Evolutionary conservation across 2,113 vertebrate species (phyloP).

Genomic region (Laticauda colubrina): DNA sequence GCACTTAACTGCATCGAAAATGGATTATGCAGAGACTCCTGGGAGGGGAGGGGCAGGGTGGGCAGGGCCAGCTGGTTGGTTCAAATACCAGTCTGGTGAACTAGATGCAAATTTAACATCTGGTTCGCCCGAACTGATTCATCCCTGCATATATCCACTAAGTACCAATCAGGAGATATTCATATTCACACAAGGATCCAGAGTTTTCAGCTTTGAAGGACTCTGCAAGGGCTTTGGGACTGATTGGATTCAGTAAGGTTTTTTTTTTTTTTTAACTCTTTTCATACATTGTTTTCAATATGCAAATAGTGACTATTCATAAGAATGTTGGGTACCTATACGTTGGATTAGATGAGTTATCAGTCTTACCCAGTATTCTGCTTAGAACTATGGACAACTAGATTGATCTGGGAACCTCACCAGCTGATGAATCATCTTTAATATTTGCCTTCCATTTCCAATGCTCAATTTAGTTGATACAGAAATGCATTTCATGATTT

Average conservation of each 20-base stretch:
- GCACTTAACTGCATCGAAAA: too few species aligned
- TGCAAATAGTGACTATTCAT: background rate
- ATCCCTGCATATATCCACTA: constrained; percentile 41
- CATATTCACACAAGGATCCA: constrained; percentile 4
- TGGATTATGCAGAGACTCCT: too few species aligned
- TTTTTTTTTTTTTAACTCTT: constrained; percentile 16
- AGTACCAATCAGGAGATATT: constrained; percentile 18
- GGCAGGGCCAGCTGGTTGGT: too few species aligned
- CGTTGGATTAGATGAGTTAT: background rate
- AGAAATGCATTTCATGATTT: background rate
- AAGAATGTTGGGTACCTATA: background rate
- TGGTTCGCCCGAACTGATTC: too few species aligned
- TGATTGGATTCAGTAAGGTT: constrained; percentile 17
- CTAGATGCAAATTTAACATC: too few species aligned
- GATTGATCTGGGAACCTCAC: background rate
- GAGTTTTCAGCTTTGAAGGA: background rate
- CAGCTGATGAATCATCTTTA: background rate
- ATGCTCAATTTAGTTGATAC: background rate
- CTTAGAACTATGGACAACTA: background rate
- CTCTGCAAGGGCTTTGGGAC: constrained; percentile 11
- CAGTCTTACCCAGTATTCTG: background rate
- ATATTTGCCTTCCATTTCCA: background rate
- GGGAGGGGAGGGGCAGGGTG: too few species aligned
- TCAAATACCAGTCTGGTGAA: too few species aligned
- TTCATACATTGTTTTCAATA: background rate